Evolutionary conservation across 2,888 invertebrate genomes (phyloP), one percentile per base, ranked within the genome.

Genomic region (Trileptium ribeirensis): DNA sequence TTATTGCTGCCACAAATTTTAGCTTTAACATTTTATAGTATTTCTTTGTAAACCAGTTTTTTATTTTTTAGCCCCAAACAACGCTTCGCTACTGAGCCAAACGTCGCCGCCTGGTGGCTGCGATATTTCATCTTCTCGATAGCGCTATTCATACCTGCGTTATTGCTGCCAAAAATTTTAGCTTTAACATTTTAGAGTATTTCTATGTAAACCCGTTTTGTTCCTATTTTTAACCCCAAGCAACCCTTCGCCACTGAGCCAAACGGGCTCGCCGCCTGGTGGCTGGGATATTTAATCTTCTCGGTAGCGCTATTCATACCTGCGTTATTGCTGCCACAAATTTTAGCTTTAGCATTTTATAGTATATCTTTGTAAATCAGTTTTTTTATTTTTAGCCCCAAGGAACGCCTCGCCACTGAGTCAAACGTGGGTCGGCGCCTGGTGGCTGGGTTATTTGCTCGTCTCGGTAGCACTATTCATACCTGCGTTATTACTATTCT

Each of bases 41-140:
- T n/a, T n/a, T n/a, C n/a, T n/a, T n/a, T n/a, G n/a, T n/a, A n/a
- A n/a, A n/a, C n/a, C n/a, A n/a, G n/a, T n/a, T n/a, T n/a, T n/a
- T n/a, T n/a, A n/a, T n/a, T n/a, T 36, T 75, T 75, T 33, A 87
- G 88, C 86, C n/a, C 87, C 88, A 1, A 84, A 83, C 51, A 88
- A 87, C 15, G 81, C 89, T 37, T 86, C 86, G 1, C 86, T 88
- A 0, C 84, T 85, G 0, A 90, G 90, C 83, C 89, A 89, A 0
- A 86, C 89, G 89, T 90, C 31, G 90, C 89, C 1, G 90, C 89
- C 1, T 90, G 90, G 90, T 90, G 90, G 90, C 84, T 89, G 34
- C 89, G 89, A 15, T 90, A 89, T 84, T 80, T 89, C 8, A 83
- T 88, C 3, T 85, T 88, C 51, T 87, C 86, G 70, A 78, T 83